Evolutionary conservation across 2,797 vertebrate species (phyloP).

Genomic region (Macropus fuliginosus): DNA sequence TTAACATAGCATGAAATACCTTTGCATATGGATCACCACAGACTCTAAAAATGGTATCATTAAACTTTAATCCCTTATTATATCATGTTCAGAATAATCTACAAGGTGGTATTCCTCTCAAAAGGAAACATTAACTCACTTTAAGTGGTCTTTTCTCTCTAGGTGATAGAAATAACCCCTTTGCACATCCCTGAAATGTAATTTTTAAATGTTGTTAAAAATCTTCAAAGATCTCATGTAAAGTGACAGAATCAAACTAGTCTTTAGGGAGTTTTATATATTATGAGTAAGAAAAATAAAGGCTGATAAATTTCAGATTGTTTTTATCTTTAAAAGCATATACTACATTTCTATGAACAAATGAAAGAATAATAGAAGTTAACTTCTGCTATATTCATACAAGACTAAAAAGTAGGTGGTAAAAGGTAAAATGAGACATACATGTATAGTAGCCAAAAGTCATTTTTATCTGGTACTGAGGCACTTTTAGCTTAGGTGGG

Average conservation of each 20-base stretch:
- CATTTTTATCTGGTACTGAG: not conserved
- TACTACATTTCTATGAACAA: slow-evolving; percentile 1
- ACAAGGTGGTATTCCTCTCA: slow-evolving; percentile 8
- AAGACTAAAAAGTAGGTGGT: slow-evolving; percentile 16
- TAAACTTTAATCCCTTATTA: slow-evolving; percentile 38
- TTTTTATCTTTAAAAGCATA: not conserved
- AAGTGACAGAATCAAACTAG: not conserved
- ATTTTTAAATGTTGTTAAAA: not conserved
- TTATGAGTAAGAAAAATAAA: not conserved
- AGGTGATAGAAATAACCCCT: not conserved
- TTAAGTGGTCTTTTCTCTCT: slow-evolving; percentile 19
- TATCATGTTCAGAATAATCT: not conserved
- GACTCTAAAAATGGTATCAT: not conserved
- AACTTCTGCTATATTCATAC: not conserved
- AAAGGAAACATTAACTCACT: slow-evolving; percentile 18
- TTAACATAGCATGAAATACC: not conserved
- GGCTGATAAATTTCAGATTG: slow-evolving; percentile 1
- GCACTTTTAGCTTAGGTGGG: not conserved
- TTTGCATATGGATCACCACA: not conserved
- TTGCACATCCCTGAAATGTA: slow-evolving; percentile 15
- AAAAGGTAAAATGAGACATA: not conserved
- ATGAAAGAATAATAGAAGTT: not conserved
- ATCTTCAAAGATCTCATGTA: not conserved
- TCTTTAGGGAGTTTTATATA: not conserved
- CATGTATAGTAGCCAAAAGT: not conserved